These are phyloP conservation scores for Heliangelus exortis DNA, from an alignment of 2,797 vertebrate genomes.

Conservation along the genomic window DNA sequence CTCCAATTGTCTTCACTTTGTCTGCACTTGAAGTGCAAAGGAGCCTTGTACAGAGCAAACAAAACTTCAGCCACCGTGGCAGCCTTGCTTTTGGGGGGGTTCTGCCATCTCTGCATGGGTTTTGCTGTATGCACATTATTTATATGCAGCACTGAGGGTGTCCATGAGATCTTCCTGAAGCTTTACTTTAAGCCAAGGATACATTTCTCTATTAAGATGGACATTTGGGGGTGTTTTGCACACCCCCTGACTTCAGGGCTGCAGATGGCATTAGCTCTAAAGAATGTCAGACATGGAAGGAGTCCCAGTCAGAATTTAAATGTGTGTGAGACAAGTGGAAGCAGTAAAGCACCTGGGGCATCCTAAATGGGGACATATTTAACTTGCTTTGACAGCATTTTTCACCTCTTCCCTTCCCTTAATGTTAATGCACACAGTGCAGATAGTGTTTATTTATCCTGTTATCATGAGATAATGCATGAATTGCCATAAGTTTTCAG, in stretches of 20 bases:
- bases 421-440: conserved; percentile 2
- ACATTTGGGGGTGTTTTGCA: not conserved
- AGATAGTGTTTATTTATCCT: conserved; percentile 28
- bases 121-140: not conserved
- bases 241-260: not conserved
- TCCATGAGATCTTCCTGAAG: not conserved
- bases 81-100: not conserved
- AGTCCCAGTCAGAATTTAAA: not conserved
- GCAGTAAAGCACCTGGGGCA: conserved; percentile 17
- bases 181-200: not conserved
- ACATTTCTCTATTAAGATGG: not conserved
- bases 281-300: not conserved
- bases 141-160: not conserved
- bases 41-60: not conserved
- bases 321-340: not conserved
- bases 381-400: conserved; percentile 15
- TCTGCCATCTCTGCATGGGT: not conserved
- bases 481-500: conserved; percentile 43
- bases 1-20: not conserved
- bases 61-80: not conserved
- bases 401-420: conserved; percentile 40
- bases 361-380: conserved; percentile 3
- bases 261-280: conserved; percentile 20
- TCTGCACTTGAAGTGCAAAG: not conserved
- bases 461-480: conserved; percentile 10